Conservation (phyloP, 2,113 vertebrate genomes). For the Arvicanthis niloticus region DNA sequence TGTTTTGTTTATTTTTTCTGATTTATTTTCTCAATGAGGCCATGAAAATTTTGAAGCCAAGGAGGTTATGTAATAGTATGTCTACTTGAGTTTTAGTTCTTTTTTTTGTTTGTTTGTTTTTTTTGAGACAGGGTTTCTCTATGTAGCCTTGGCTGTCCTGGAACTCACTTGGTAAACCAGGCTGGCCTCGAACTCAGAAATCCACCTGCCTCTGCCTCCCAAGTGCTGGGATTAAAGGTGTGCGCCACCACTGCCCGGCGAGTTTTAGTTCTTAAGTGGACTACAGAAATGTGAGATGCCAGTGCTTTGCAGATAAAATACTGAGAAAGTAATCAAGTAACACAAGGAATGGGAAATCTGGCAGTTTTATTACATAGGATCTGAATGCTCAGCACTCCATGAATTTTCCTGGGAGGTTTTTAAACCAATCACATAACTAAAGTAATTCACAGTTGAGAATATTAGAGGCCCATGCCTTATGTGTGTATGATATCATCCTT, state of each 20-base stretch:
- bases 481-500: not conserved
- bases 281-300: not conserved
- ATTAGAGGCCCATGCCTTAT: not conserved
- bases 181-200: too few species aligned
- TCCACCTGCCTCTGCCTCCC: too few species aligned
- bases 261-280: not conserved
- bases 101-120: too few species aligned
- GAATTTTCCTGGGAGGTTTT: not conserved
- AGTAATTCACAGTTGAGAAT: not conserved
- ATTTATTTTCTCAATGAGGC: not conserved
- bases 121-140: too few species aligned
- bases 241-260: too few species aligned
- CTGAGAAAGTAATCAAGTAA: not conserved
- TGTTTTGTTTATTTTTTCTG: not conserved
- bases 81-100: not conserved
- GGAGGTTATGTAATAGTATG: not conserved
- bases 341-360: not conserved
- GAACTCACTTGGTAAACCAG: too few species aligned
- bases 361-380: not conserved
- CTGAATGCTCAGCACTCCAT: not conserved
- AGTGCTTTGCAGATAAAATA: not conserved
- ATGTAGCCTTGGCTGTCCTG: too few species aligned
- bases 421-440: not conserved
- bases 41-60: rapidly evolving
- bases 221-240: too few species aligned